phyloP scores from a whole-genome alignment of 1,140 invertebrate species.

The Diuraphis noxia region DNA sequence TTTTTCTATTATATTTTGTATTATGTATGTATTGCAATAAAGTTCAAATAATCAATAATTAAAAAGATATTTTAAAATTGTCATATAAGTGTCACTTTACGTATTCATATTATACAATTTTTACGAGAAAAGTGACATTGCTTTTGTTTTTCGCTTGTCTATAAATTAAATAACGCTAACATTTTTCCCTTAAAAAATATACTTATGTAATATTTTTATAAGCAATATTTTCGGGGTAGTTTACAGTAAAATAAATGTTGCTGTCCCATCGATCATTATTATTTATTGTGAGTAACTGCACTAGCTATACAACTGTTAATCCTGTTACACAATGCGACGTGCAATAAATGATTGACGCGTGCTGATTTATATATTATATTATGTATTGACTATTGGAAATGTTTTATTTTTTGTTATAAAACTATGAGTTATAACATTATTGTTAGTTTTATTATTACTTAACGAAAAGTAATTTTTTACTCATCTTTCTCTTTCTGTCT shows the following conservation, averaged over 20 bases:
- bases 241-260: neutral
- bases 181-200: neutral
- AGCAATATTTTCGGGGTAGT: neutral
- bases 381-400: no score
- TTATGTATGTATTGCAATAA: no score
- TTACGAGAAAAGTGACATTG: neutral
- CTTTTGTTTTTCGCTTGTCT: neutral
- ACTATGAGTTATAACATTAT: no score
- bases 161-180: conserved; percentile 9
- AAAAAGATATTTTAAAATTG: conserved; percentile 16
- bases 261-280: neutral
- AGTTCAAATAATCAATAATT: no score
- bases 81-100: neutral
- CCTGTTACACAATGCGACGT: neutral
- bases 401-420: no score
- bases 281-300: neutral
- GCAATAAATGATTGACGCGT: neutral
- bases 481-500: no score
- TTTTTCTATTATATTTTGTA: no score
- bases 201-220: conserved; percentile 4
- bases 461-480: neutral
- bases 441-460: no score
- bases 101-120: neutral
- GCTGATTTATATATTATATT: neutral
- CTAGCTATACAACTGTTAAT: neutral